Evolutionary conservation across 2,888 invertebrate species (phyloP).

Genomic region (Drosophila quinaria): DNA sequence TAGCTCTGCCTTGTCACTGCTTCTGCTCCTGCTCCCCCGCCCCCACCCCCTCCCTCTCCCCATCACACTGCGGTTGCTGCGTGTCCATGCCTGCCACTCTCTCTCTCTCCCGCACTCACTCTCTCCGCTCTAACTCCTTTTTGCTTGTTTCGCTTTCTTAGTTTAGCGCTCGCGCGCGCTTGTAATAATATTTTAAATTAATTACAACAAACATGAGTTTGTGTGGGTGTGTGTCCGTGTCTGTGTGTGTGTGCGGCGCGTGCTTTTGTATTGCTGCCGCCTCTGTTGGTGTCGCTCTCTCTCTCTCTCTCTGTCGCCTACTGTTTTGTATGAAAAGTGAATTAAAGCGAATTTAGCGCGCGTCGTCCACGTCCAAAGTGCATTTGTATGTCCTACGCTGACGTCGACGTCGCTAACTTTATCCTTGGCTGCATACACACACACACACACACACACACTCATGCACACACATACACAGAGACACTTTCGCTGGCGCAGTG

Average conservation of each 20-base stretch:
- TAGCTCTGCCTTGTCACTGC: constrained; percentile 71
- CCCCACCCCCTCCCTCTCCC: not conserved
- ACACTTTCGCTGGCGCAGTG: constrained; percentile 78
- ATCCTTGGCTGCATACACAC: constrained; percentile 65
- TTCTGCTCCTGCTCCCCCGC: not conserved
- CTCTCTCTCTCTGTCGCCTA: constrained; percentile 27
- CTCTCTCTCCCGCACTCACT: not conserved
- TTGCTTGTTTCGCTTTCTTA: constrained; percentile 54
- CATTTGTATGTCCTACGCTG: constrained; percentile 71
- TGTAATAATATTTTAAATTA: constrained; percentile 84
- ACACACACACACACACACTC: constrained; percentile 20
- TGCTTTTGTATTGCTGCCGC: constrained; percentile 64
- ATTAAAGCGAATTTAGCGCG: constrained; percentile 82
- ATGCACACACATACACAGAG: constrained; percentile 30
- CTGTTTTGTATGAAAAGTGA: constrained; percentile 81
- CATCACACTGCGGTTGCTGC: constrained; percentile 36
- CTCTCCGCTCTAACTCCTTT: constrained; percentile 37
- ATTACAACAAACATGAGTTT: constrained; percentile 79
- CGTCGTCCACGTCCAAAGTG: constrained; percentile 78
- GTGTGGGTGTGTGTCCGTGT: constrained; percentile 25
- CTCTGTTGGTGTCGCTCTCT: not conserved
- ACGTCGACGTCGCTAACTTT: constrained; percentile 62
- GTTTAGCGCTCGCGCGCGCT: constrained; percentile 78
- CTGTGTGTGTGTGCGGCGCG: constrained; percentile 55
- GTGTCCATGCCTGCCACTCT: constrained; percentile 21